Percentiles rank a stretch among this genome's conserved stretches.
Conservation (phyloP, 1,140 invertebrate genomes). For the Brachionus koreanus region DNA sequence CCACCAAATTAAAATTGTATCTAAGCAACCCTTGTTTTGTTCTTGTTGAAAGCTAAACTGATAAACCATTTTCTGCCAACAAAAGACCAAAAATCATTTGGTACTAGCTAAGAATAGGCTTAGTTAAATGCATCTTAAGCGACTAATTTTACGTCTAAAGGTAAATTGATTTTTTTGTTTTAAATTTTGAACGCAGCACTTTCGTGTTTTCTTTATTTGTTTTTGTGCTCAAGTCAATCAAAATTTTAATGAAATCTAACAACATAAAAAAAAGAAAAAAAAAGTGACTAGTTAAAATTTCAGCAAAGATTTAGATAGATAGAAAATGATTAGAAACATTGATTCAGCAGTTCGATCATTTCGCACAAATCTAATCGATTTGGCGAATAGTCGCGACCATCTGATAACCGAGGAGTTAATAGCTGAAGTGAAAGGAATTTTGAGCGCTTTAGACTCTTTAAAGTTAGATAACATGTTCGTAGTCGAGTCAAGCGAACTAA, state of each 20-base stretch:
- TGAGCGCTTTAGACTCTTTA: slow-evolving; percentile 17
- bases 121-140: background rate
- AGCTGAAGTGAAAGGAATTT: background rate
- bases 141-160: background rate
- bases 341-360: background rate
- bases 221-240: slow-evolving; percentile 30
- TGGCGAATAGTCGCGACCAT: slow-evolving; percentile 11
- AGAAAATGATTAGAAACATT: background rate
- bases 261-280: background rate
- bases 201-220: background rate
- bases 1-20: background rate
- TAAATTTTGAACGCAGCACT: background rate
- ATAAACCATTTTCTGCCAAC: slow-evolving; percentile 16
- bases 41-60: background rate
- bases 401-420: background rate
- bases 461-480: slow-evolving; percentile 28
- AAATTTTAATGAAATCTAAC: slow-evolving; percentile 1
- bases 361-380: background rate
- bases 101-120: background rate
- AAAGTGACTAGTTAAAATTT: background rate
- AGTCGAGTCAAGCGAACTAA: background rate
- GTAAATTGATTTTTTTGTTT: background rate
- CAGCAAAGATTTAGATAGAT: background rate
- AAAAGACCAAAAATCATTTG: slow-evolving; percentile 28
- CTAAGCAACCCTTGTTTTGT: slow-evolving; percentile 27